Percentiles rank a stretch among this genome's conserved stretches.
Conservation (phyloP, 2,888 invertebrate genomes). For the Lypha dubia region DNA sequence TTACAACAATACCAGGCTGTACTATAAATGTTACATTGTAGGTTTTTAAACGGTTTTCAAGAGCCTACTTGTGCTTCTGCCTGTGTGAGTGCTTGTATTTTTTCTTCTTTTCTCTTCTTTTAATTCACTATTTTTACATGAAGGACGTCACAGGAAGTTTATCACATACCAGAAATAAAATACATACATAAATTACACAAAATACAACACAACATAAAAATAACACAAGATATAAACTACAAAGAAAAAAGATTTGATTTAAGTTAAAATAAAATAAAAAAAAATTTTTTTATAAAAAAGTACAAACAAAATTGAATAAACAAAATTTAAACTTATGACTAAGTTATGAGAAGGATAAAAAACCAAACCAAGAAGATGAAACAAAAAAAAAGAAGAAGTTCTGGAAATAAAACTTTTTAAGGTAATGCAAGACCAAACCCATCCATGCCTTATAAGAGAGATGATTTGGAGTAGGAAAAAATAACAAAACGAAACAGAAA, state of each 20-base stretch:
- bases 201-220: constrained; percentile 63
- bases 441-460: constrained; percentile 69
- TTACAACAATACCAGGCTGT: not conserved
- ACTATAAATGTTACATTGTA: constrained; percentile 12
- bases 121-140: constrained; percentile 48
- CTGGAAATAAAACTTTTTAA: constrained; percentile 65
- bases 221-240: constrained; percentile 26
- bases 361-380: constrained; percentile 50
- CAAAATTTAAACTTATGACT: constrained; percentile 72
- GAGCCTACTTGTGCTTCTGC: constrained; percentile 32
- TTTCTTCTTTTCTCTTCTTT: too few species aligned
- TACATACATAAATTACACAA: constrained; percentile 72
- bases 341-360: constrained; percentile 72
- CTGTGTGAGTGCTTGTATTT: constrained; percentile 2
- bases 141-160: constrained; percentile 73
- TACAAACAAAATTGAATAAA: constrained; percentile 68
- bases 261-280: constrained; percentile 19
- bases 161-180: constrained; percentile 72
- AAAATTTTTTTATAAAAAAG: constrained; percentile 28
- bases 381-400: constrained; percentile 33
- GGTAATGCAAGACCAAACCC: constrained; percentile 73
- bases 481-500: constrained; percentile 43
- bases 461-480: constrained; percentile 53
- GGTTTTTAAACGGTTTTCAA: constrained; percentile 31
- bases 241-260: constrained; percentile 30